Conservation (phyloP, 1,140 invertebrate species). For the Calephelis nemesis region DNA sequence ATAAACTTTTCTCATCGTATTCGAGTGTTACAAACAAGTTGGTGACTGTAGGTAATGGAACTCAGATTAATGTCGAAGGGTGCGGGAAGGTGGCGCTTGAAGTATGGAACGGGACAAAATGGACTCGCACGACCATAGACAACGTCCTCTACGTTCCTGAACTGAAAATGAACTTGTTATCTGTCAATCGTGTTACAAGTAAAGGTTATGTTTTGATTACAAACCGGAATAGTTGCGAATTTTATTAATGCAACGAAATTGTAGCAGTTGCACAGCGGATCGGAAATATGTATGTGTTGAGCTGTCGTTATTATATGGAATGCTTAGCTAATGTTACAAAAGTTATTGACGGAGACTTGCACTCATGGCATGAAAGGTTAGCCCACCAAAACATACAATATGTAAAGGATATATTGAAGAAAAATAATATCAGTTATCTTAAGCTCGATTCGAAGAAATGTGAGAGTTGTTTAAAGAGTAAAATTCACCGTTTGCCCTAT, state of each 20-base stretch:
- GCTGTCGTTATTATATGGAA: background rate
- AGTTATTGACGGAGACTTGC: background rate
- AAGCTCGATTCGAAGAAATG: too few species aligned
- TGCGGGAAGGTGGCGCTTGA: background rate
- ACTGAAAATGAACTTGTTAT: background rate
- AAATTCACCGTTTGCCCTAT: conserved; percentile 35
- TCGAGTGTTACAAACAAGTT: too few species aligned
- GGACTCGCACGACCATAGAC: background rate
- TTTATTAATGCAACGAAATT: background rate
- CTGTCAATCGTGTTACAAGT: background rate
- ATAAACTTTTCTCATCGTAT: too few species aligned
- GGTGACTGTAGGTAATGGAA: background rate
- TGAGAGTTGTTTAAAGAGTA: conserved; percentile 20
- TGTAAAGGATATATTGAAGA: conserved; percentile 27
- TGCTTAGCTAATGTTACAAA: too few species aligned
- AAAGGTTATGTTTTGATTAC: background rate
- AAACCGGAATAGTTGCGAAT: background rate
- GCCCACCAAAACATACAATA: conserved; percentile 35
- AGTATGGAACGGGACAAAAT: background rate
- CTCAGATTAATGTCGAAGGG: background rate
- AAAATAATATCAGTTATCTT: conserved; percentile 25
- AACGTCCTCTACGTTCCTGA: background rate
- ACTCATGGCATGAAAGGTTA: conserved; percentile 27
- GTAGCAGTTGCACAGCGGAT: background rate
- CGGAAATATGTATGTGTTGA: too few species aligned